Conservation (phyloP, 92 coral and sea anemone genomes). For the Hydrozoanthus gracilis region DNA sequence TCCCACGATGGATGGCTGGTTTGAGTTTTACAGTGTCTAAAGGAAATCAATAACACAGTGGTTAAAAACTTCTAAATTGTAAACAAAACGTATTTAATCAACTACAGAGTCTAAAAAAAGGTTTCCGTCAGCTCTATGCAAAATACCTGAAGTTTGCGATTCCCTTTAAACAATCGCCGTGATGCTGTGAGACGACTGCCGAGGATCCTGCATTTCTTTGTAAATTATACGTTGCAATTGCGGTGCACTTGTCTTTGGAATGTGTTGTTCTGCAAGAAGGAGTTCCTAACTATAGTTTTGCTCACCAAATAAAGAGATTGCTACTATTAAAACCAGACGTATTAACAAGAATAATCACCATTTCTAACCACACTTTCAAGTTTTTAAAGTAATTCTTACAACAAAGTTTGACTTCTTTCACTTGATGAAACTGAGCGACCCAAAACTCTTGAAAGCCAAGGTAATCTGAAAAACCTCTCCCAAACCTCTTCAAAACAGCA, state of each 20-base stretch:
- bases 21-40: too few relatives aligned
- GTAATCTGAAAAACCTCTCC: too few relatives aligned
- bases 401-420: too few relatives aligned
- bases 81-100: not conserved
- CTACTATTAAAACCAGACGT: too few relatives aligned
- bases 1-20: too few relatives aligned
- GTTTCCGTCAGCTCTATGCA: not conserved
- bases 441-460: too few relatives aligned
- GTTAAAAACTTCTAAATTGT: not conserved
- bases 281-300: too few relatives aligned
- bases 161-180: constrained; percentile 38
- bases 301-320: not conserved
- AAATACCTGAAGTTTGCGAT: constrained; percentile 18
- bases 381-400: too few relatives aligned
- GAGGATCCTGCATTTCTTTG: constrained; percentile 2
- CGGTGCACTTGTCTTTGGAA: constrained; percentile 29
- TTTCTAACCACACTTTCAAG: too few relatives aligned
- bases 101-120: not conserved
- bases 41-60: not conserved
- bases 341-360: too few relatives aligned
- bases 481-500: too few relatives aligned
- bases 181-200: constrained; percentile 21
- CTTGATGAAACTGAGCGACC: too few relatives aligned
- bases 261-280: constrained; percentile 24
- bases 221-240: constrained; percentile 26